Percentiles rank a stretch among this genome's conserved stretches.
These are phyloP conservation scores for Toxotes jaculatrix DNA, from an alignment of 2,113 vertebrate species.

Conservation along the genomic window DNA sequence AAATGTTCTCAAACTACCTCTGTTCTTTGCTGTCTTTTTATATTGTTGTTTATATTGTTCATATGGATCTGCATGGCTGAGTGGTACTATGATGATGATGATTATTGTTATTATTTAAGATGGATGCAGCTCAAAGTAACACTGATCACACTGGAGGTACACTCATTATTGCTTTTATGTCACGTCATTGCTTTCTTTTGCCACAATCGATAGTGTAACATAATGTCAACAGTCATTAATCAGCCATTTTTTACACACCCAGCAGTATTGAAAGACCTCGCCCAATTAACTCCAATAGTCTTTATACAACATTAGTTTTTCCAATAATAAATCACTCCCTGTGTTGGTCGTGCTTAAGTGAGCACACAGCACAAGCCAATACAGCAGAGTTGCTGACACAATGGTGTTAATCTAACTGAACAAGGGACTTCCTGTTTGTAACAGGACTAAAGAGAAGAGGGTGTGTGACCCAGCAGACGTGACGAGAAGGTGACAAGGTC, in stretches of 20 bases:
- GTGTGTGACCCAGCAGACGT: neutral
- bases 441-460: neutral
- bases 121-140: neutral
- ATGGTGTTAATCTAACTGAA: neutral
- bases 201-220: slow-evolving; percentile 42
- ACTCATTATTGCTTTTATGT: slow-evolving; percentile 33
- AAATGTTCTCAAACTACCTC: slow-evolving; percentile 50
- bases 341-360: slow-evolving; percentile 27
- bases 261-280: slow-evolving; percentile 28
- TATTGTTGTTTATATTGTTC: neutral
- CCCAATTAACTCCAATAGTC: slow-evolving; percentile 22
- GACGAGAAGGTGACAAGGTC: neutral
- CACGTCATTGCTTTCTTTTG: slow-evolving; percentile 6
- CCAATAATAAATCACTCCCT: slow-evolving; percentile 28
- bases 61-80: slow-evolving; percentile 4
- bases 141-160: slow-evolving; percentile 12
- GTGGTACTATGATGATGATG: neutral
- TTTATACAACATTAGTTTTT: slow-evolving; percentile 12
- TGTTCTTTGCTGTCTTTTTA: neutral
- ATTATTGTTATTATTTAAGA: slow-evolving; percentile 11
- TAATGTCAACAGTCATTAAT: slow-evolving; percentile 43
- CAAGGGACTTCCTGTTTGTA: neutral
- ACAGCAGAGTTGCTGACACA: slow-evolving; percentile 19
- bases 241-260: slow-evolving; percentile 19
- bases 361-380: slow-evolving; percentile 35